These are phyloP conservation scores for Cosmia trapezina DNA, from an alignment of 2,888 invertebrate genomes.

Conservation along the genomic window DNA sequence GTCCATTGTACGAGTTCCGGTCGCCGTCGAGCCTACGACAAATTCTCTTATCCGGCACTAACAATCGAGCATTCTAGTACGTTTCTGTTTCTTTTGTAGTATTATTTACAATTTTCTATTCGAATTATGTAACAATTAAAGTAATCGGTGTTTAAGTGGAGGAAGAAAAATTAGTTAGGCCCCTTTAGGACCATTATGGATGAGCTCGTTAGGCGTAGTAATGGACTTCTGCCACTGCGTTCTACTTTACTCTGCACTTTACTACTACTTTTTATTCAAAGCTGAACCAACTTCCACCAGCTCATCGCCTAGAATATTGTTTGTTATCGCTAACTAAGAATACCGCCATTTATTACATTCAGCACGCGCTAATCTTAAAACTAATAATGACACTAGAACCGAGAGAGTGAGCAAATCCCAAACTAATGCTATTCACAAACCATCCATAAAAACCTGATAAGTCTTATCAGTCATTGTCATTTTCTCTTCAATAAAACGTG, in stretches of 20 bases:
- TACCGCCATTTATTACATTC: constrained; percentile 5
- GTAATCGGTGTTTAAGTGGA: not conserved
- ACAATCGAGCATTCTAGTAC: constrained; percentile 38
- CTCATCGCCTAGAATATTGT: not conserved
- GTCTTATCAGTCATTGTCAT: constrained; percentile 56
- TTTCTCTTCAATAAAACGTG: constrained; percentile 37
- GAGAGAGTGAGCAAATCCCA: constrained; percentile 33
- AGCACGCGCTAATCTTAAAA: constrained; percentile 24
- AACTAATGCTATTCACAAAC: constrained; percentile 38
- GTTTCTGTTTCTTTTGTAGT: constrained; percentile 29
- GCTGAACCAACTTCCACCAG: not conserved
- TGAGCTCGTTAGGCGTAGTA: too few relatives aligned
- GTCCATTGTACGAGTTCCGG: constrained; percentile 61
- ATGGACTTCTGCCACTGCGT: too few relatives aligned
- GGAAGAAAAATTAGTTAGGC: not conserved
- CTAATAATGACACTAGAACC: constrained; percentile 9
- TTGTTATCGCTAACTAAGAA: not conserved
- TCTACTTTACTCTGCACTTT: too few relatives aligned
- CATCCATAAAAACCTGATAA: constrained; percentile 34
- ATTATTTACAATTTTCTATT: constrained; percentile 33
- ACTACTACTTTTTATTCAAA: not conserved
- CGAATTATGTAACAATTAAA: not conserved
- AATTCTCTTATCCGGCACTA: constrained; percentile 59
- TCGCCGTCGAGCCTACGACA: constrained; percentile 58
- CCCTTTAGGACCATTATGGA: not conserved